Base-by-base conservation (phyloP, 2,888 invertebrate genomes). In the Helleia helle region DNA sequence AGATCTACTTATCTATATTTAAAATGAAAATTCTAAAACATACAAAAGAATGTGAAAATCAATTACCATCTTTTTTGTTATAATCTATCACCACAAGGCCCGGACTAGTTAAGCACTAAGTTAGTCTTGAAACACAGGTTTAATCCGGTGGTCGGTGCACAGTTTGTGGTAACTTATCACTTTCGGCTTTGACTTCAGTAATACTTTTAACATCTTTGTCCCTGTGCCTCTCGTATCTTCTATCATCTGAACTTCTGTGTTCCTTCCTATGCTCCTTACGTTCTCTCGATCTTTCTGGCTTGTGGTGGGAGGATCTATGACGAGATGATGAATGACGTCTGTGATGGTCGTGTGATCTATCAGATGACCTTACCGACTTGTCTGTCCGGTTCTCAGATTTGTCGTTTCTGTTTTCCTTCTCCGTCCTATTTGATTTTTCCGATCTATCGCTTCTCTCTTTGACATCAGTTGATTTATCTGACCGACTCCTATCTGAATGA, bases 91-190 rank as follows among this genome's bases (percentile, higher is more conserved):
- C 24, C 34, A 41, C 46, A 46, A 46, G 43, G 48, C 37, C 24
- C 37, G 12, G 15, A 36, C 15, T 37, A 12, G 18, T 40, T 37
- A 41, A 43, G 39, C 34, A 34, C 30, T 34, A 30, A 15, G 26
- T 15, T 24, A 11, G 36, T 36, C 28, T 30, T n/a, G 4, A 28
- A 30, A 27, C 29, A 34, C 25, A 40, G 6, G 8, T 13, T 60
- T 80, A 80, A 61, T 80, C 80, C 0, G 80, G 80, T 31, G 80
- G 69, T 34, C 71, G 65, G 31, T 76, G 71, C 1, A 70, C 63
- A 28, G 67, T 61, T 24, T 63, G 62, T 41, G 69, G 65, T 59
- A 71, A 59, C 58, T 73, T 73, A 5, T 55, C 61, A 47, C 59
- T 50, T 31, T 62, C 57, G 37, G 24, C 25, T 42, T 44, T 47